Conservation (phyloP, 2,113 vertebrate genomes). For the Ibidorhyncha struthersii region DNA sequence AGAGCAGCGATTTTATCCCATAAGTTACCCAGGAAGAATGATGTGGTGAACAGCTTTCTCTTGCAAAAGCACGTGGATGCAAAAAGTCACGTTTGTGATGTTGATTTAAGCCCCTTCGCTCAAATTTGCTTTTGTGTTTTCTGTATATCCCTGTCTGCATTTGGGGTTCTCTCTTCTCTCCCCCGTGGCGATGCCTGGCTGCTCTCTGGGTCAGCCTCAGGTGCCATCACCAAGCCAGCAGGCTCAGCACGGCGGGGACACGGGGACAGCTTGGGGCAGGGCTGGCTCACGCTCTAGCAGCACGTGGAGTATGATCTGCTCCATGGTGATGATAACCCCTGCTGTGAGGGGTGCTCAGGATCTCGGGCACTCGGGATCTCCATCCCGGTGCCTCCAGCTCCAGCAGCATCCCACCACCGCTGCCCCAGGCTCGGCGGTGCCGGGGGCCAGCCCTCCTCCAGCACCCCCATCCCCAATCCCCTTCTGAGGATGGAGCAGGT, state of each 20-base stretch:
- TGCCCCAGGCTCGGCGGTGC: neutral
- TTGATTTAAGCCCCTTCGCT: neutral
- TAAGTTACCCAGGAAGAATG: neutral
- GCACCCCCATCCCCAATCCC: neutral
- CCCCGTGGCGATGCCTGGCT: neutral
- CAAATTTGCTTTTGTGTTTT: neutral
- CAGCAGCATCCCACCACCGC: accelerated
- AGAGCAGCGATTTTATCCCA: neutral
- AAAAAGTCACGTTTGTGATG: neutral
- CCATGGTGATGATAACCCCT: accelerated
- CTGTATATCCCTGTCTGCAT: neutral
- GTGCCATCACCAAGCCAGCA: neutral
- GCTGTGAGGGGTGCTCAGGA: neutral
- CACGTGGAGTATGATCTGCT: accelerated
- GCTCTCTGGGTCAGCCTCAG: neutral
- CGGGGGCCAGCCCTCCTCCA: neutral
- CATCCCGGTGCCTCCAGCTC: neutral
- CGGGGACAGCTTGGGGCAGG: accelerated
- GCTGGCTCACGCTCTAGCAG: neutral
- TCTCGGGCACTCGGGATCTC: neutral
- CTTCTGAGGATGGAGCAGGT: neutral
- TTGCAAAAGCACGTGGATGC: neutral
- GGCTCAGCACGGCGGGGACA: neutral
- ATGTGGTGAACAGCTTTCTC: neutral
- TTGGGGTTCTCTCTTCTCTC: neutral